Percentiles rank a stretch among this genome's conserved stretches.
phyloP scores from a whole-genome alignment of 2,888 invertebrate genomes.

The Lampropteryx suffumata region DNA sequence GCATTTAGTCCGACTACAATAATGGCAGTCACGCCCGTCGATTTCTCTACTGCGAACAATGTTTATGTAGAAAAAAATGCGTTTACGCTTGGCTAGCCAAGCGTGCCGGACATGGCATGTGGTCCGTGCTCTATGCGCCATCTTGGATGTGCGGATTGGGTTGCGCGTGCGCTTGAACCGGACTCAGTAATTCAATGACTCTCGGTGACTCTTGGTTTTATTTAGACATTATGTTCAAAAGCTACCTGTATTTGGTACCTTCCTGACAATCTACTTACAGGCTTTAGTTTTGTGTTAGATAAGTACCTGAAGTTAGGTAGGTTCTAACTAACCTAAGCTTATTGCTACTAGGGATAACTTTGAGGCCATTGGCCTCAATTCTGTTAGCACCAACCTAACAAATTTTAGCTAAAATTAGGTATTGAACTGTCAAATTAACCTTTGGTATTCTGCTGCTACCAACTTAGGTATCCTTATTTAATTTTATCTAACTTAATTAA shows the following conservation, averaged over 20 bases:
- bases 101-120: constrained; percentile 76
- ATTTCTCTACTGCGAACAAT: constrained; percentile 81
- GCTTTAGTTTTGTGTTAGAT: no score
- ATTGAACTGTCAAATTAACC: no score
- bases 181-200: constrained; percentile 45
- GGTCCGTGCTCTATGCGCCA: constrained; percentile 74
- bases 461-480: no score
- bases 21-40: constrained; percentile 79
- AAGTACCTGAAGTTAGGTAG: no score
- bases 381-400: no score
- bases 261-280: no score
- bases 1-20: constrained; percentile 71
- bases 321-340: no score
- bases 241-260: not conserved
- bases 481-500: no score
- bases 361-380: no score
- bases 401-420: no score
- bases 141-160: constrained; percentile 75
- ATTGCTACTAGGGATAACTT: no score
- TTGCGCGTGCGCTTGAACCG: constrained; percentile 61
- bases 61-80: constrained; percentile 76
- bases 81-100: constrained; percentile 65
- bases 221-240: not conserved
- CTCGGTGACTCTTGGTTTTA: constrained; percentile 34
- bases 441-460: no score